Evolutionary conservation across 2,888 invertebrate genomes (phyloP), one percentile per base, ranked within the genome.

Genomic region (Cinara cedri): DNA sequence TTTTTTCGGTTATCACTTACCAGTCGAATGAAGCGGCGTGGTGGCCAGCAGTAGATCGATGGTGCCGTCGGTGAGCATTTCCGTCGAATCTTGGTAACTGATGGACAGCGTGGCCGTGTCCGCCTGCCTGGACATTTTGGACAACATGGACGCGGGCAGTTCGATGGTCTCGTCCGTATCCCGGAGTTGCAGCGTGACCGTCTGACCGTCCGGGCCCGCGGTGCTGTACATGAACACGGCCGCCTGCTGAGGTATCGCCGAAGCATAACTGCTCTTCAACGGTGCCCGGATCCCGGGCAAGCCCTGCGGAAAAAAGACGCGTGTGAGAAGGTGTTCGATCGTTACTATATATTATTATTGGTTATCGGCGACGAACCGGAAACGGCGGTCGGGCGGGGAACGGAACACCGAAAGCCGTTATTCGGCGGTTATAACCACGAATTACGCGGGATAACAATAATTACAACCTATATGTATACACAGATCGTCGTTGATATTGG

Each of bases 191-290:
- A 90, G 86, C 81, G 90, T 90, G 81, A 90, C 90, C 19, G 86
- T 90, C 34, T 78, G 76, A 84, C 90, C 90, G 84, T 90, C 90
- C 72, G 90, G 82, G 11, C 82, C 89, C 81, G 90, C 89, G 81
- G 90, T 90, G 85, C 90, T 90, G 87, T 90, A 91, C 90, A 90
- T 90, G 84, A 90, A 89, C 85, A 91, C 90, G 65, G 90, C 90
- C 46, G 82, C 81, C 55, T 81, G 81, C 55, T 83, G 83, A 9
- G 83, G 82, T 14, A 83, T 82, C 46, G 83, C 82, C n/a, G 83
- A 83, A 26, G 83, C 84, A 82, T 83, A 83, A 57, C 82, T 82
- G 54, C 83, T 84, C 81, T 83, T 83, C 76, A 84, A 82, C 42
- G 84, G 84, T 65, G 84, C 81, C 74, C 84, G 83, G 63, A 84